Conservation (phyloP, 2,797 vertebrate species). For the Onychomys arenicola region DNA sequence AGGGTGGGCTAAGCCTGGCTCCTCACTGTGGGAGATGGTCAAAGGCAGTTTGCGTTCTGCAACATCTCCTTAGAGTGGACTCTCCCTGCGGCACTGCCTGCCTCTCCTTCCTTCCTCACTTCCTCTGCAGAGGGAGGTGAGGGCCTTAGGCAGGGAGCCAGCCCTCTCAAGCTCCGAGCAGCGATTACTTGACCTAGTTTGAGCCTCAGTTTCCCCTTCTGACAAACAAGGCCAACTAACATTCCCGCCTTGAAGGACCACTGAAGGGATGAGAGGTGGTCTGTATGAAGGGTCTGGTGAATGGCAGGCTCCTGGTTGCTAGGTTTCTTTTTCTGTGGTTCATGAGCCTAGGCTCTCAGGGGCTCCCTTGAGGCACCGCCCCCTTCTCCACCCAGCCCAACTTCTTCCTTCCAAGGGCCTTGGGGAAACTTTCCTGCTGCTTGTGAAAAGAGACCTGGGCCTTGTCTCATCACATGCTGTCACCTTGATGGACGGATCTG, state of each 20-base stretch:
- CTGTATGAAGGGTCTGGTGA: not conserved
- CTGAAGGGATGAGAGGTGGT: not conserved
- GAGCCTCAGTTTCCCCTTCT: not conserved
- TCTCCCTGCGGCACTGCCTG: accelerated
- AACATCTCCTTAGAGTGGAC: accelerated
- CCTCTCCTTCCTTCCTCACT: not conserved
- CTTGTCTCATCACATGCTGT: not conserved
- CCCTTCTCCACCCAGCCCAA: not conserved
- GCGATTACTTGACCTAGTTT: not conserved
- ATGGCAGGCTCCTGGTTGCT: not conserved
- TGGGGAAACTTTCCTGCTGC: not conserved
- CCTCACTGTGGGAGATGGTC: not conserved
- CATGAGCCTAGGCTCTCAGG: not conserved
- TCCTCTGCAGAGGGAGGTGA: not conserved
- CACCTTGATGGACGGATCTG: slow-evolving; percentile 64
- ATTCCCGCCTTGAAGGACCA: not conserved
- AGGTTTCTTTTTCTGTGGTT: not conserved
- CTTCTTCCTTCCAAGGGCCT: not conserved
- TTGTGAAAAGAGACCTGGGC: not conserved
- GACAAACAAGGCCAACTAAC: not conserved
- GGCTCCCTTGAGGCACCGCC: not conserved
- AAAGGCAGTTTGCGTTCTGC: not conserved
- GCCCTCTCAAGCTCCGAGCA: not conserved
- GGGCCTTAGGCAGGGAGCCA: not conserved
- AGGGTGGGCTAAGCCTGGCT: accelerated